phyloP scores from a whole-genome alignment of 2,888 invertebrate species.

The Sisyra terminalis region DNA sequence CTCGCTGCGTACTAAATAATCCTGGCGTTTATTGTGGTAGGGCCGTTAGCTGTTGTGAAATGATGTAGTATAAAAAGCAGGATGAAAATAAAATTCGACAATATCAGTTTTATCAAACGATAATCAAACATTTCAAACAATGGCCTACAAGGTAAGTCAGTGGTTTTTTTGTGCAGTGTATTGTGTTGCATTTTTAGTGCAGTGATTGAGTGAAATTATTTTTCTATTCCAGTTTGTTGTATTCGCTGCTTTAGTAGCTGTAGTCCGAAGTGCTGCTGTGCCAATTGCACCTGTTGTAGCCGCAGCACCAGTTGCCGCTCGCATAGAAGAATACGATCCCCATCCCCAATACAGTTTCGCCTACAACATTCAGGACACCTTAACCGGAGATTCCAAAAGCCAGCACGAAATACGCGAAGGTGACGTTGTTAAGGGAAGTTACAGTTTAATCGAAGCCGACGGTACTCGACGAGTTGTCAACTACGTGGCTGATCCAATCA shows the following conservation, averaged over 20 bases:
- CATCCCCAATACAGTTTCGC: constrained; percentile 31
- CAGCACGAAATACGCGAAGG: constrained; percentile 35
- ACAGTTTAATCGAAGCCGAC: constrained; percentile 37
- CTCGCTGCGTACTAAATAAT: no score
- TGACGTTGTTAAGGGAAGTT: constrained; percentile 38
- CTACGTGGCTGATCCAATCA: constrained; percentile 40
- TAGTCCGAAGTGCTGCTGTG: constrained; percentile 20
- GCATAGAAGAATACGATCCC: constrained; percentile 7
- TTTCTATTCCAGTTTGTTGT: constrained; percentile 7
- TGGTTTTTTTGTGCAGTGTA: not conserved
- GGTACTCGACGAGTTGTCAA: constrained; percentile 35
- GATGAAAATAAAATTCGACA: not conserved
- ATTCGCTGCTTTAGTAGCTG: constrained; percentile 19
- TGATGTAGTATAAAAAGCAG: not conserved
- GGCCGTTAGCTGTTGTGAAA: no score
- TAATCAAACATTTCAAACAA: constrained; percentile 1
- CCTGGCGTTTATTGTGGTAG: no score
- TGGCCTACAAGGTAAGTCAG: constrained; percentile 6
- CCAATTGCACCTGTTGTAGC: constrained; percentile 12
- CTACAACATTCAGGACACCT: constrained; percentile 31
- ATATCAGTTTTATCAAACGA: not conserved
- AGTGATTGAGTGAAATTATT: not conserved
- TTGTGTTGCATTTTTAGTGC: not conserved
- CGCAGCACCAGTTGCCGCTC: constrained; percentile 3
- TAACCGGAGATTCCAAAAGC: constrained; percentile 31